Conservation (phyloP, 1,140 invertebrate genomes). For the Drosophila pachea region DNA sequence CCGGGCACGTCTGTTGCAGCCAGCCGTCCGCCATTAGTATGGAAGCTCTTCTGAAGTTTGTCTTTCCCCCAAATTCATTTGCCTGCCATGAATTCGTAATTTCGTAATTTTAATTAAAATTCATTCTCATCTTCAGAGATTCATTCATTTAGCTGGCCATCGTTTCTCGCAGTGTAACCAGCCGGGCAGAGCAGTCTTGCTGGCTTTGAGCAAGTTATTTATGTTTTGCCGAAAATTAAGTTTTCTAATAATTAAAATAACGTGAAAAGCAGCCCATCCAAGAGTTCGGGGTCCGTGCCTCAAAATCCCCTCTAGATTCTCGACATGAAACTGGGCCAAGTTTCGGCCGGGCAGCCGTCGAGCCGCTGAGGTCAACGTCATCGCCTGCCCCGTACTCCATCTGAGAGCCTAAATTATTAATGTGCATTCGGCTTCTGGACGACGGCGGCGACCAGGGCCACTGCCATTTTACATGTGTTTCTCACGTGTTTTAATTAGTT, state of each 20-base stretch:
- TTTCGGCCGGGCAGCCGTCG: not conserved
- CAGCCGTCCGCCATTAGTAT: no score
- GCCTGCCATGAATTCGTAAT: no score
- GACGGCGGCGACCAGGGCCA: constrained; percentile 2
- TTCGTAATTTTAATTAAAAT: no score
- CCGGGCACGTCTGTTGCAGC: not conserved
- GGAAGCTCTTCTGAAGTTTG: no score
- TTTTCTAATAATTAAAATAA: constrained; percentile 42
- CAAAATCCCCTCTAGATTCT: constrained; percentile 24
- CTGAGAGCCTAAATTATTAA: constrained; percentile 52
- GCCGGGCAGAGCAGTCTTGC: not conserved
- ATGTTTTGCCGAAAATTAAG: constrained; percentile 38
- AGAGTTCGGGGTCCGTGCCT: not conserved
- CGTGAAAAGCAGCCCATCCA: constrained; percentile 22
- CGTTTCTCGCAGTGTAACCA: constrained; percentile 3
- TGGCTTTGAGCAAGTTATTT: constrained; percentile 40
- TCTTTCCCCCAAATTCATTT: no score
- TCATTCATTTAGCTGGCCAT: no score
- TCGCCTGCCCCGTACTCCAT: constrained; percentile 7
- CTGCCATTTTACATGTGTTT: constrained; percentile 54
- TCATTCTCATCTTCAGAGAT: no score
- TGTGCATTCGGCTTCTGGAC: constrained; percentile 44
- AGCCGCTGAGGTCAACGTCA: constrained; percentile 38
- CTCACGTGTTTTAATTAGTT: constrained; percentile 75
- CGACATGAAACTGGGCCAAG: not conserved